Base-by-base conservation (phyloP, 64 coral and sea anemone genomes). In the Pocillopora verrucosa region DNA sequence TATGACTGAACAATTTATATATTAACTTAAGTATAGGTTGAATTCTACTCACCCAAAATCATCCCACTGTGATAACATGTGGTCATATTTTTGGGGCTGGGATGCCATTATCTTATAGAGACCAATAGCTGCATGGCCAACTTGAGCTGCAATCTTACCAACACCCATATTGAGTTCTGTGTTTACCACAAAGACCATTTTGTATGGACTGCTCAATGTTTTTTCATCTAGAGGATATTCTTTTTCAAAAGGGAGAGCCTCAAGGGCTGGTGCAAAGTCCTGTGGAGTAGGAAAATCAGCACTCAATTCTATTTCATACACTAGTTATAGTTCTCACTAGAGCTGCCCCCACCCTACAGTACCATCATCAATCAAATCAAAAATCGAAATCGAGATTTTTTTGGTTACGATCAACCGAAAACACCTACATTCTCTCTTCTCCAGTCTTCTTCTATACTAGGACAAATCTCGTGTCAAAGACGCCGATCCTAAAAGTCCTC, bases 111-210 rank as follows among this genome's bases (percentile, higher is more conserved):
- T 87, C 87, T 94, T 84, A 78, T 94, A 94, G 69, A 98, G 78
- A 83, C 93, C 93, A 26, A 98, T 45, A 36, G 93, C 61, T 20
- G 96, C 96, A 88, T 98, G 96, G 34, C 96, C 96, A 73, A 98
- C 93, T 87, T 98, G 96, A 36, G 96, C 96, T n/a, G 93, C 96
- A 57, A 89, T 87, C 74, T 98, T 98, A 37, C 96, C 96, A 36
- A 92, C 76, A 62, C 96, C 96, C 96, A 98, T 98, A 26, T 80
- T 78, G 0, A 98, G 76, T 45, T 94, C 93, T 75, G 87, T 89
- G 77, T 98, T 98, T 11, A 98, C 90, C 64, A 98, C 82, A 88
- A 98, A 98, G 11, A 94, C 92, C 96, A 98, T 98, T 77, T 94
- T 98, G 77, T 92, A 94, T 17, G 90, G 83, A 57, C 83, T 94